Evolutionary conservation across 92 coral and sea anemone genomes (phyloP), one percentile per base, ranked within the genome.

Genomic region (Porites divaricata): DNA sequence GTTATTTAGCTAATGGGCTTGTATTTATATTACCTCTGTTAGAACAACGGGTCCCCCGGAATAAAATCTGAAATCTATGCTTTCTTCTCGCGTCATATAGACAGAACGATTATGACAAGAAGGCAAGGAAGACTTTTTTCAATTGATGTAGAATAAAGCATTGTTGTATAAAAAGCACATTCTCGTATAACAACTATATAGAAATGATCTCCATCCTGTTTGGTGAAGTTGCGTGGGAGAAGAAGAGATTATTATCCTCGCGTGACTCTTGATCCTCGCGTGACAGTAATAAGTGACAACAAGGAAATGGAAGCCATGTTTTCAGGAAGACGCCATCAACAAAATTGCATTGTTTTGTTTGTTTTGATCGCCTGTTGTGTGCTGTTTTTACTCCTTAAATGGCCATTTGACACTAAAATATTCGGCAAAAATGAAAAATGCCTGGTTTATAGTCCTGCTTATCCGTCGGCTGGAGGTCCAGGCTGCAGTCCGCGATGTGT

Each of bases 391-490:
- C 25, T 72, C 4, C 14, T 52, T 23, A 51, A 72, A 49, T 72
- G 62, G 77, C 77, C 26, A 15, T 72, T 72, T 16, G 16, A 16
- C 19, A 21, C 23, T 35, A 52, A 52, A 50, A 20, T 72, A 72
- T 20, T 61, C 1, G 28, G 25, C 45, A 72, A 20, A 72, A 48
- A 58, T 59, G 59, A 15, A 67, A 67, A 67, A 54, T 54, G 59
- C 10, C 59, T 54, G 59, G 59, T 54, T 15, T 67, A 9, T 41
- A 72, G 58, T 14, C 57, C 58, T 72, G 76, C 58, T 23, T 87
- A 71, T 78, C 90, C 90, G 17, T 80, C 90, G 7, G 87, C 66
- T 14, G 90, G 90, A 13, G 90, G 90, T 8, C 71, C 87, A 3
- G 87, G 90, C 24, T 87, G 87, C 64, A 81, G 78, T 17, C 66